Conservation (phyloP, 2,888 invertebrate genomes). For the Sinotaia quadrata region DNA sequence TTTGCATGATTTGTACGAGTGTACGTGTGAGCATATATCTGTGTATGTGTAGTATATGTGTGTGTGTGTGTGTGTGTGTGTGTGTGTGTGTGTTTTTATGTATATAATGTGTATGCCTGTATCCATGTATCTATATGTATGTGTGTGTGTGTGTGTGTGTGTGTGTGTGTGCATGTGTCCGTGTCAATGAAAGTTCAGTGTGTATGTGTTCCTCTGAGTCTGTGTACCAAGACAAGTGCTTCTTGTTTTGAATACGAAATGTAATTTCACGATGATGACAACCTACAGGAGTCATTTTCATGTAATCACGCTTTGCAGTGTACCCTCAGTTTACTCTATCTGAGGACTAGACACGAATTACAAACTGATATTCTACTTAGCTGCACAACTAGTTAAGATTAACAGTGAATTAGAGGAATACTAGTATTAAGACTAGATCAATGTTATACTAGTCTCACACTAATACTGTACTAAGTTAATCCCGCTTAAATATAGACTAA, state of each 20-base stretch:
- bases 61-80: not conserved
- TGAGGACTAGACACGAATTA: no score
- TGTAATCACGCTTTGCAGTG: no score
- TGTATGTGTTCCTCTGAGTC: not conserved
- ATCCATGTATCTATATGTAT: not conserved
- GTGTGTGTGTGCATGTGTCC: not conserved
- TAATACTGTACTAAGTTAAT: no score
- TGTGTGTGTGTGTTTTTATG: not conserved
- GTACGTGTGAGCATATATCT: slow-evolving; percentile 1
- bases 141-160: not conserved
- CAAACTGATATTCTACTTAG: no score
- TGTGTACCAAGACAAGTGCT: not conserved
- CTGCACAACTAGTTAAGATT: no score
- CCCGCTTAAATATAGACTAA: no score
- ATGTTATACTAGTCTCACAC: no score
- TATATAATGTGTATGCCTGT: not conserved
- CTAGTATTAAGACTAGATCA: no score
- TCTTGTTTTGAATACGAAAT: not conserved
- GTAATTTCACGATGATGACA: not conserved
- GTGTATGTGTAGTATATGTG: not conserved
- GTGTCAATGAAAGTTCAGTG: not conserved
- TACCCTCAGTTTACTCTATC: no score
- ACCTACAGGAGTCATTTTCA: no score
- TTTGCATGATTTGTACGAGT: not conserved
- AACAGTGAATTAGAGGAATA: no score